Conservation (phyloP, 1,140 invertebrate genomes). For the Cherax destructor region DNA sequence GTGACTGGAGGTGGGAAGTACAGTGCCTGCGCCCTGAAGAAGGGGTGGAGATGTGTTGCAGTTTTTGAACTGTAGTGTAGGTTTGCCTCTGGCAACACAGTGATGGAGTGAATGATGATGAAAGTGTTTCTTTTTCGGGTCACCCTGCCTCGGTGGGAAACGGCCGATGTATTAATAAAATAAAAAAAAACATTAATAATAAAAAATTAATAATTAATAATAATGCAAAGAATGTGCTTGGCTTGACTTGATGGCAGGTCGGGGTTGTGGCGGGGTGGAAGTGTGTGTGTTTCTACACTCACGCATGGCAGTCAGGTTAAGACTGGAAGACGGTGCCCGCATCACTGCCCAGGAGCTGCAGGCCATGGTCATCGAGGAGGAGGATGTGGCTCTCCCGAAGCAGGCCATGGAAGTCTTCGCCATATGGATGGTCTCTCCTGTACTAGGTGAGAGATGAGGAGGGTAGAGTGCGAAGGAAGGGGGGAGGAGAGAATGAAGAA, state of each 20-base stretch:
- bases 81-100: no score
- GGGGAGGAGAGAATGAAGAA: constrained; percentile 2
- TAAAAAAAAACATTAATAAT: no score
- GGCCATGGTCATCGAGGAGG: constrained; percentile 78
- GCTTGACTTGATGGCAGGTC: background rate
- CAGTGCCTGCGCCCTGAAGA: no score
- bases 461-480: constrained; percentile 16
- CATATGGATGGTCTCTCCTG: constrained; percentile 82
- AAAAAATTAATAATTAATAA: no score
- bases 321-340: constrained; percentile 78
- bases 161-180: no score
- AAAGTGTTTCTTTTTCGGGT: no score
- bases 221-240: no score
- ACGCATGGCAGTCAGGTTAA: constrained; percentile 78
- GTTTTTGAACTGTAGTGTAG: no score
- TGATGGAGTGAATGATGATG: no score
- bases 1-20: no score
- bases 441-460: constrained; percentile 76
- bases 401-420: constrained; percentile 80
- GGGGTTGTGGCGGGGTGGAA: constrained; percentile 71
- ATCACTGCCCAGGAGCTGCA: constrained; percentile 78
- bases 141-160: no score
- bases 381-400: constrained; percentile 79
- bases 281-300: constrained; percentile 80
- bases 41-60: no score